These are phyloP conservation scores for Stomorhina lunata DNA, from an alignment of 2,888 invertebrate genomes.

Conservation along the genomic window DNA sequence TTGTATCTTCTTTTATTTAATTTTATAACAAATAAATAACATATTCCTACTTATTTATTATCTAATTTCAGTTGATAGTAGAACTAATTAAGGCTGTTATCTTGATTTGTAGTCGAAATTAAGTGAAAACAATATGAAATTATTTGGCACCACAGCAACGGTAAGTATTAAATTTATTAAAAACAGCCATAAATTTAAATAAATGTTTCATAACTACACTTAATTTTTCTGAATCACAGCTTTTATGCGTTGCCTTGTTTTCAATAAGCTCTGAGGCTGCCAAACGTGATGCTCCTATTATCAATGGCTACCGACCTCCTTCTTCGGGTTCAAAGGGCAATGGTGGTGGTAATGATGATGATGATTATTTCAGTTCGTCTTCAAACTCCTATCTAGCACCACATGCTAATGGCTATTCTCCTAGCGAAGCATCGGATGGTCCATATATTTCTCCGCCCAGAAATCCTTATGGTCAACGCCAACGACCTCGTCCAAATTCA, in stretches of 20 bases:
- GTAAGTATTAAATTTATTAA: constrained; percentile 75
- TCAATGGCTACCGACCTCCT: constrained; percentile 77
- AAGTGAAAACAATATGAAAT: constrained; percentile 61
- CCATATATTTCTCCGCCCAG: constrained; percentile 73
- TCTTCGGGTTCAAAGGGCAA: constrained; percentile 76
- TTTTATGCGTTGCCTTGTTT: constrained; percentile 71
- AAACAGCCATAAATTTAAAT: too few species aligned
- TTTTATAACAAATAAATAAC: not conserved
- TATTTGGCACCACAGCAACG: constrained; percentile 65
- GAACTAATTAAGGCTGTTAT: constrained; percentile 21
- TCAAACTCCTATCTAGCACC: constrained; percentile 81
- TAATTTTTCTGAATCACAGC: constrained; percentile 66
- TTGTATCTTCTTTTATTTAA: not conserved
- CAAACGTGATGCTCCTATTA: constrained; percentile 79
- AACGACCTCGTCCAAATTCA: constrained; percentile 68
- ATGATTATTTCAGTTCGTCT: constrained; percentile 73
- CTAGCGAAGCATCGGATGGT: constrained; percentile 69
- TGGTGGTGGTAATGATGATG: not conserved
- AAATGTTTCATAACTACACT: too few species aligned
- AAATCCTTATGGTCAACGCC: constrained; percentile 75
- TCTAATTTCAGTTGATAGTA: constrained; percentile 52
- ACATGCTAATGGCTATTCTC: constrained; percentile 79
- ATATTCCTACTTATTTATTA: constrained; percentile 6
- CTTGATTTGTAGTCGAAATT: constrained; percentile 15
- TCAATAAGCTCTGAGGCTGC: constrained; percentile 72